Conservation (phyloP, 2,888 invertebrate species). For the Drosophila yooni region DNA sequence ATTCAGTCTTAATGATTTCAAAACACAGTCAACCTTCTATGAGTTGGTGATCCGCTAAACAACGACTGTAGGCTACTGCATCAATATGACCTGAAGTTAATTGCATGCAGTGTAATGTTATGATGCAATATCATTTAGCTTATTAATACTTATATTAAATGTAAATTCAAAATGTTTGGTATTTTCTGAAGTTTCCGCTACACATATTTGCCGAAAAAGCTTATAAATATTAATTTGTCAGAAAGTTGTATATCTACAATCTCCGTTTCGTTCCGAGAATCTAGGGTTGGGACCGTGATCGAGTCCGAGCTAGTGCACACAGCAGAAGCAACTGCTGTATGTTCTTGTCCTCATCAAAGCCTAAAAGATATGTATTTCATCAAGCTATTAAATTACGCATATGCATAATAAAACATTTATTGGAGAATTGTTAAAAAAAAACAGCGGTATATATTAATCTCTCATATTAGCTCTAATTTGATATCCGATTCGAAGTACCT, state of each 20-base stretch:
- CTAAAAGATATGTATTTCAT: background rate
- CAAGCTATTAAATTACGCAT: background rate
- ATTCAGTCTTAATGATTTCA: background rate
- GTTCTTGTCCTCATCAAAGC: background rate
- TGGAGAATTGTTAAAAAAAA: background rate
- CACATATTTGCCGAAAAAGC: background rate
- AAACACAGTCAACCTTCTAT: background rate
- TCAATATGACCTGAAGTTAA: too few species aligned
- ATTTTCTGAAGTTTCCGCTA: background rate
- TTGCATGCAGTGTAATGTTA: too few species aligned
- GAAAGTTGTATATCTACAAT: conserved; percentile 35
- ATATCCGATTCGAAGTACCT: background rate
- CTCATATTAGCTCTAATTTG: background rate
- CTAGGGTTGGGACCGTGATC: conserved; percentile 34
- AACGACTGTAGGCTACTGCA: background rate
- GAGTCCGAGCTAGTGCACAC: conserved; percentile 1
- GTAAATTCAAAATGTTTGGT: background rate
- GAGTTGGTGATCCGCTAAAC: background rate
- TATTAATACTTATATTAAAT: background rate
- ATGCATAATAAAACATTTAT: background rate
- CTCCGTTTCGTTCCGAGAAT: conserved; percentile 29
- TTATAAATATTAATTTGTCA: conserved; percentile 15
- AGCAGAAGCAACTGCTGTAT: background rate
- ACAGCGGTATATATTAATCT: background rate
- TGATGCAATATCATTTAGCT: too few species aligned